phyloP scores from a whole-genome alignment of 92 coral and sea anemone species.

The Porites rus region DNA sequence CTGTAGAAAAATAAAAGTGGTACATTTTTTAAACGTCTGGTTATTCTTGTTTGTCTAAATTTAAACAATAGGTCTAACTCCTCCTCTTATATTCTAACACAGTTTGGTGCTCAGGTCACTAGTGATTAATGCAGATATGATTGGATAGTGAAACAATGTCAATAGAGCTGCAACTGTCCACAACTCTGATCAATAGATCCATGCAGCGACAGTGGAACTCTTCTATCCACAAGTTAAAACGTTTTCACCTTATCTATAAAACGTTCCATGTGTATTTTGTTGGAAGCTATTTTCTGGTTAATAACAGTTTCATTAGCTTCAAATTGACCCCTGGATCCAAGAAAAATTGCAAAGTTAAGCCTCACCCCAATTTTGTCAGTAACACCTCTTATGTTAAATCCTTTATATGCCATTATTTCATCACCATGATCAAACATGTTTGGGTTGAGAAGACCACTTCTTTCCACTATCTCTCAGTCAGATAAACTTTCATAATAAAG shows the following conservation, averaged over 20 bases:
- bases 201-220: conserved; percentile 60
- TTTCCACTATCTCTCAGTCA: not conserved
- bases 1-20: no score
- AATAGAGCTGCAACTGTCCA: conserved; percentile 45
- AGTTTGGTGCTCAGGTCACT: no score
- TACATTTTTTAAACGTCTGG: no score
- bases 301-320: conserved; percentile 42
- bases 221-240: conserved; percentile 40
- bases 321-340: conserved; percentile 24
- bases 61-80: no score
- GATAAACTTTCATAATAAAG: conserved; percentile 20
- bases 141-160: no score
- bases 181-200: conserved; percentile 58
- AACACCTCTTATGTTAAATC: conserved; percentile 7
- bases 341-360: no score
- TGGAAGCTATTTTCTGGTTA: conserved; percentile 52
- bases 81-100: no score
- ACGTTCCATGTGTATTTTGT: conserved; percentile 65
- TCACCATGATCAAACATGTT: no score
- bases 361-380: conserved; percentile 23
- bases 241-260: conserved; percentile 58
- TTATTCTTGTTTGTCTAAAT: no score
- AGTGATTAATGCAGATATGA: not conserved
- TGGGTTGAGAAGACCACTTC: no score
- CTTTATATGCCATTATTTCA: no score